Base-by-base conservation (phyloP, 2,888 invertebrate species). In the Ecliptopera silaceata region DNA sequence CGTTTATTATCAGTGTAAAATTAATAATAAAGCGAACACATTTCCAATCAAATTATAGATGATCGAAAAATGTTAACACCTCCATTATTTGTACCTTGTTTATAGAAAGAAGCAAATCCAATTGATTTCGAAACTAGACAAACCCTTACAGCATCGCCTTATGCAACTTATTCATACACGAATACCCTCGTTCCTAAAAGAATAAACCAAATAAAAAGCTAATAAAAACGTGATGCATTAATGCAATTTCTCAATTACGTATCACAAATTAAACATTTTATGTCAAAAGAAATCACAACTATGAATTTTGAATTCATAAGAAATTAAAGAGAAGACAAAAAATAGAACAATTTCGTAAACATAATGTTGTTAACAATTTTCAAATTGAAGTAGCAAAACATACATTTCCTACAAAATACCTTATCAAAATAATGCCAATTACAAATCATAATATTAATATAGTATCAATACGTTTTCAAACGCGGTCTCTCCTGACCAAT, bases 221-320 rank as follows among this genome's bases (percentile, higher is more conserved):
- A 77, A 81, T 82, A 82, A 80, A 82, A 83, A 84, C 79, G 79
- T 85, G 85, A 84, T 83, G 90, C 89, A 88, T 88, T 90, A 85
- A 88, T 89, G 88, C 89, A 87, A 83, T 82, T 66, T 82, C 82
- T 82, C 77, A 83, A 84, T 84, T 83, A 85, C 80, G 82, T 91
- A 91, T 91, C 91, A 91, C 91, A 91, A 90, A 87, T 66, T 58
- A 87, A 90, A 91, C 90, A 91, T 91, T 91, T 84, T 83, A 91
- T 91, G 91, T 91, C 87, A 84, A 86, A 91, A 85, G 80, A 90
- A 92, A 92, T 92, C 92, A 92, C 92, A 92, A 90, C 79, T 89
- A 89, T 91, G 92, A 92, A 92, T 92, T 92, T 91, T 81, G 68
- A 91, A 92, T 92, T 92, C 92, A 91, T 82, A 84, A 82, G 81